Evolutionary conservation across 2,113 vertebrate genomes (phyloP), one percentile per base, ranked within the genome.

Genomic region (Aythya baeri): DNA sequence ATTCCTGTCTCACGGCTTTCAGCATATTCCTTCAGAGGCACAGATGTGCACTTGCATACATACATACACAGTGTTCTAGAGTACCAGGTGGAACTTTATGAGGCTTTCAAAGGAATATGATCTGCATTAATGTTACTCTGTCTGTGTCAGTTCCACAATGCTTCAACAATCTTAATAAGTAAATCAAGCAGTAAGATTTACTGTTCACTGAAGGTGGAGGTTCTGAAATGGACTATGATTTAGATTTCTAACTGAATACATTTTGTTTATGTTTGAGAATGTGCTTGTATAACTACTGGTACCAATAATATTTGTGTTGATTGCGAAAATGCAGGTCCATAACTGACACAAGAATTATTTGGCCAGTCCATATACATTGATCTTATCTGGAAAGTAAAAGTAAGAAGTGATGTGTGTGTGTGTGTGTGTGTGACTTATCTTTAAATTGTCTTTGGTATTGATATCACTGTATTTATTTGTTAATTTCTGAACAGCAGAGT

Each of bases 351-450:
- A 66, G 49, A 89, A 73, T 96, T 96, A 95, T 76, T 94, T 90
- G 44, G 89, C 54, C 94, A 75, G 73, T 92, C 46, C 43, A 77
- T 68, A 86, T 25, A 13, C 91, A 96, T 97, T 96, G 94, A 97
- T 92, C 89, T 97, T 97, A 93, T 80, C 82, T 88, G 95, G 55
- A 77, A 96, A 97, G 52, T 97, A 91, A 96, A 96, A 95, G 89
- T 7, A 95, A 81, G 83, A 92, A 84, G 23, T 32, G 10, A 22
- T 32, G 18, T 49, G 36, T 38, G 20, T 49, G 31, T 7, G 52
- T 27, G 52, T 27, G 26, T 54, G 52, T 54, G 18, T 27, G 26
- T 54, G 18, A 9, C 78, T 97, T 93, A 65, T 73, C 72, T 88
- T 68, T 54, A 91, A 92, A 55, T 13, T 62, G 5, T 73, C 11